These are phyloP conservation scores for Copsychus sechellarum DNA, from an alignment of 2,113 vertebrate species.

Conservation along the genomic window DNA sequence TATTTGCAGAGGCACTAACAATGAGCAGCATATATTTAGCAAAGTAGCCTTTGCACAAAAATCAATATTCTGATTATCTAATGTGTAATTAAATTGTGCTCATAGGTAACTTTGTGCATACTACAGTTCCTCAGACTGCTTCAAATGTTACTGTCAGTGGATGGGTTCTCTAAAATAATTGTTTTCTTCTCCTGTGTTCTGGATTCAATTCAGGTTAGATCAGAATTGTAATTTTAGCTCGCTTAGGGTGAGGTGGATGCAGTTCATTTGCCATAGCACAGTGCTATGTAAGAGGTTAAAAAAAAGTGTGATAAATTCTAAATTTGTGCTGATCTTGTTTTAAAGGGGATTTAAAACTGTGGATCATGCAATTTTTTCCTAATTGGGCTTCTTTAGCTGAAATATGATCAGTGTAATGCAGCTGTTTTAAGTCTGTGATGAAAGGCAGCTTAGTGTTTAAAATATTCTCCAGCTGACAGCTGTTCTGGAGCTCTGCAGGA, in stretches of 20 bases:
- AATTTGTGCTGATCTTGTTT: slow-evolving; percentile 22
- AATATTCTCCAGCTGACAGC: background rate
- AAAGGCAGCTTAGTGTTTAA: background rate
- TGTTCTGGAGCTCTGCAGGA: background rate
- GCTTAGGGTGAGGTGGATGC: background rate
- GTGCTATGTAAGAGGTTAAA: background rate
- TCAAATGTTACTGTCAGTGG: background rate
- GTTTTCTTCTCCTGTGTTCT: background rate
- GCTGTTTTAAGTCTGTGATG: background rate
- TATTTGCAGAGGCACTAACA: background rate
- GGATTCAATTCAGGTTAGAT: background rate
- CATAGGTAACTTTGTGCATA: background rate
- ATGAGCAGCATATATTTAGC: background rate
- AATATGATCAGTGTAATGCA: background rate
- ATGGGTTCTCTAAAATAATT: background rate
- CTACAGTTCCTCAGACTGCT: background rate
- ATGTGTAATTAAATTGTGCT: background rate
- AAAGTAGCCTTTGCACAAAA: background rate
- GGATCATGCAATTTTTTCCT: background rate
- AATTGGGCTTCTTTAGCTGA: background rate
- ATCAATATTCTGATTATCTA: background rate
- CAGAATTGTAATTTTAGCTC: background rate
- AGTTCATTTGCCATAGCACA: background rate
- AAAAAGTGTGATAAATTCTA: background rate
- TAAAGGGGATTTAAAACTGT: slow-evolving; percentile 1